Evolutionary conservation across 2,113 vertebrate species (phyloP).

Genomic region (Aepyceros melampus): DNA sequence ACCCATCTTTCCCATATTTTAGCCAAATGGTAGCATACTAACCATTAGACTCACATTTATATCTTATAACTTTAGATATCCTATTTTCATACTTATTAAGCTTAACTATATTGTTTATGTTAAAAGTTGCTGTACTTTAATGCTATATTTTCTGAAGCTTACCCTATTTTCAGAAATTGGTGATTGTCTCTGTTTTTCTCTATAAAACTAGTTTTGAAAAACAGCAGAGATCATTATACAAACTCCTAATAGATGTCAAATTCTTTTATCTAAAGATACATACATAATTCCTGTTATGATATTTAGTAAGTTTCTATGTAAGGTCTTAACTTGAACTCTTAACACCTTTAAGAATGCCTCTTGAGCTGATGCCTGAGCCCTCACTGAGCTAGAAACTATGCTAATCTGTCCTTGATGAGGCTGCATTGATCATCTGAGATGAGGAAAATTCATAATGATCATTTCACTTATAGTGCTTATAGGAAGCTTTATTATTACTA

Average conservation of each 20-base stretch:
- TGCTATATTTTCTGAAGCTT: background rate
- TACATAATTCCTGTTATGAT: background rate
- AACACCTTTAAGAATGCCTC: constrained; percentile 26
- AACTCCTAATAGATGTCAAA: background rate
- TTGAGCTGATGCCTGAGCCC: background rate
- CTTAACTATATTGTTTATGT: background rate
- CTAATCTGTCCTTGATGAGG: constrained; percentile 41
- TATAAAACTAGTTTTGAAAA: constrained; percentile 37
- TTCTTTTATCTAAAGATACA: background rate
- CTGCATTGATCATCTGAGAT: constrained; percentile 53
- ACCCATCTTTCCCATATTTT: background rate
- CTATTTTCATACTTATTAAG: constrained; percentile 22
- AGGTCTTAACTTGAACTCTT: background rate
- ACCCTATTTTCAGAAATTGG: background rate
- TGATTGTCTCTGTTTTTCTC: background rate
- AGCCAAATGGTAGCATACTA: background rate
- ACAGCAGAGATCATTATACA: background rate
- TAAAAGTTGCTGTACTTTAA: background rate
- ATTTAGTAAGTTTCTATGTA: constrained; percentile 3
- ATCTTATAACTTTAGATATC: constrained; percentile 16
- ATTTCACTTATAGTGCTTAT: constrained; percentile 37
- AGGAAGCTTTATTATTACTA: constrained; percentile 15
- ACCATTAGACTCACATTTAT: background rate
- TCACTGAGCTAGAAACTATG: background rate
- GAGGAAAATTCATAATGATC: constrained; percentile 44